These are phyloP conservation scores for Phania funesta DNA, from an alignment of 2,888 invertebrate genomes.

Conservation along the genomic window DNA sequence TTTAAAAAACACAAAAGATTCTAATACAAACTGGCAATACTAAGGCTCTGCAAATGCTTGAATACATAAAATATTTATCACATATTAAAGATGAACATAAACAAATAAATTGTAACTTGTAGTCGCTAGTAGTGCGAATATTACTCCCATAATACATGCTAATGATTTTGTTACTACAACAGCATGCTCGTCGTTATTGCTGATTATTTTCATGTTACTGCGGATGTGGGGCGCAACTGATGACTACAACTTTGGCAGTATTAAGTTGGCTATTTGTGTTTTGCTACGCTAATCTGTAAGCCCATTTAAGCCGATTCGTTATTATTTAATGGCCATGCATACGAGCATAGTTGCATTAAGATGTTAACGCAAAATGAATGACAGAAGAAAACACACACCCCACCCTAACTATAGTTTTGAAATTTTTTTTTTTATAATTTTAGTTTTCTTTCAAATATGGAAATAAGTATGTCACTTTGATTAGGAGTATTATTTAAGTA, in stretches of 20 bases:
- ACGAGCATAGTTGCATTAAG: not conserved
- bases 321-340: conserved; percentile 5
- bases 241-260: not conserved
- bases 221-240: not conserved
- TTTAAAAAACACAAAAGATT: not conserved
- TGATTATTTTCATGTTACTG: conserved; percentile 34
- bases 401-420: not conserved
- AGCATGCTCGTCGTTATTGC: conserved; percentile 40
- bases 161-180: conserved; percentile 14
- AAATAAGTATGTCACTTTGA: conserved; percentile 36
- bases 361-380: not conserved
- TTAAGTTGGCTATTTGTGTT: conserved; percentile 9
- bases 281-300: conserved; percentile 44
- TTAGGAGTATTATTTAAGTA: conserved; percentile 1
- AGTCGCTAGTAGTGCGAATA: conserved; percentile 5
- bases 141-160: not conserved
- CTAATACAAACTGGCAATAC: conserved; percentile 48
- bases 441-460: not conserved
- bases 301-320: conserved; percentile 50
- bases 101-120: not conserved
- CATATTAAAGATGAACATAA: not conserved
- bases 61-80: not conserved
- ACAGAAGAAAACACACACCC: not conserved
- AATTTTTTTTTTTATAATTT: not conserved
- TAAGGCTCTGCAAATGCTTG: conserved; percentile 39